These are phyloP conservation scores for Threskiornis aethiopicus DNA, from an alignment of 2,797 vertebrate genomes.

Conservation along the genomic window DNA sequence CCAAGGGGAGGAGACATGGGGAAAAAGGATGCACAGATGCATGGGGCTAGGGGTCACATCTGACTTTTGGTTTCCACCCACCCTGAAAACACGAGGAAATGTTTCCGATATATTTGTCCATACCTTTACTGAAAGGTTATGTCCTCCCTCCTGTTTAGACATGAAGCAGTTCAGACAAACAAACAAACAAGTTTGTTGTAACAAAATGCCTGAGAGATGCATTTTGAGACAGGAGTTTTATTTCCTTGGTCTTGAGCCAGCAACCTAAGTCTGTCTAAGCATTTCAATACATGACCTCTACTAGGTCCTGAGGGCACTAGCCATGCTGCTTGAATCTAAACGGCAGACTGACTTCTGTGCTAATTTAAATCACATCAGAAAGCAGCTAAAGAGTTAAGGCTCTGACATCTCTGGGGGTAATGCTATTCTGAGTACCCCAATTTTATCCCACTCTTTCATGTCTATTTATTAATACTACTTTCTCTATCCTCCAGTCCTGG, in stretches of 20 bases:
- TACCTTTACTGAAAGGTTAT: not conserved
- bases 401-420: not conserved
- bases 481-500: not conserved
- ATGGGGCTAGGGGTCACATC: not conserved
- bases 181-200: not conserved
- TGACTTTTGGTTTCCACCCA: not conserved
- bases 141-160: not conserved
- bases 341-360: not conserved
- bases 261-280: not conserved
- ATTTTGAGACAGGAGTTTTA: not conserved
- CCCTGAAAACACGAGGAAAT: not conserved
- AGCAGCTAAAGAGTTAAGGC: not conserved
- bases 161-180: not conserved
- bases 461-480: not conserved
- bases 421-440: not conserved
- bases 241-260: not conserved
- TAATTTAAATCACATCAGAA: not conserved
- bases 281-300: not conserved
- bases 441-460: not conserved
- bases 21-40: not conserved
- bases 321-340: not conserved
- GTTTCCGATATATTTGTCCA: not conserved
- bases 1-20: not conserved
- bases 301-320: not conserved
- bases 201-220: not conserved